These are phyloP conservation scores for Crioceris asparagi DNA, from an alignment of 2,888 invertebrate species.

Conservation along the genomic window DNA sequence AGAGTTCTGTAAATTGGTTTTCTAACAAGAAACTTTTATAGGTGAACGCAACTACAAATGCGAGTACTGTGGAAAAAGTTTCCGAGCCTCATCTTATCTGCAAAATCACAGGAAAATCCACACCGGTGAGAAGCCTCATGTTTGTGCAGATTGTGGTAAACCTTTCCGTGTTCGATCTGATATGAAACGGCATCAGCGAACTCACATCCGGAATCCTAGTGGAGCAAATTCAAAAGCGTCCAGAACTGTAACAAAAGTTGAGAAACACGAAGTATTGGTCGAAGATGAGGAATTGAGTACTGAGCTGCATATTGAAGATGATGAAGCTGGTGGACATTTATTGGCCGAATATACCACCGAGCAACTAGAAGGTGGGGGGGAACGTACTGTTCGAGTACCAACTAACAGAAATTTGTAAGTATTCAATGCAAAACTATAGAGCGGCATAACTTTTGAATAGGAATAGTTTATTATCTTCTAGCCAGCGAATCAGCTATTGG, in stretches of 20 bases:
- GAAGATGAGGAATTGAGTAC: slow-evolving; percentile 28
- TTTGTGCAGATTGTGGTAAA: slow-evolving; percentile 66
- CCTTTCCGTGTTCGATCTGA: slow-evolving; percentile 75
- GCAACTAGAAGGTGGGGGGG: slow-evolving; percentile 21
- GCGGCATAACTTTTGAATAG: too few species aligned
- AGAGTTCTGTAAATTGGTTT: too few species aligned
- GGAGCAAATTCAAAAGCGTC: too few species aligned
- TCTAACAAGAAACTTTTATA: too few species aligned
- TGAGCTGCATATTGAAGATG: slow-evolving; percentile 31
- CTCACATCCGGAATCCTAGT: too few species aligned
- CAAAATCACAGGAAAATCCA: slow-evolving; percentile 77
- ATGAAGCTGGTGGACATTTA: slow-evolving; percentile 32
- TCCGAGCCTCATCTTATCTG: slow-evolving; percentile 76
- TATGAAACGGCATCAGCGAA: slow-evolving; percentile 68
- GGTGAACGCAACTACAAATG: slow-evolving; percentile 81
- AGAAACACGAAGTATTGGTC: slow-evolving; percentile 23
- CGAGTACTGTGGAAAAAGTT: slow-evolving; percentile 71
- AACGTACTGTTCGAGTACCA: slow-evolving; percentile 19
- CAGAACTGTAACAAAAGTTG: slow-evolving; percentile 17
- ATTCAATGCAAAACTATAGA: too few species aligned
- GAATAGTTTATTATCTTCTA: too few species aligned
- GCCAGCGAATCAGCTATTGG: too few species aligned
- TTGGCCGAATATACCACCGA: slow-evolving; percentile 30
- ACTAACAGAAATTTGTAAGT: slow-evolving; percentile 26
- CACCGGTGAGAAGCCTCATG: slow-evolving; percentile 72